Evolutionary conservation across 2,888 invertebrate species (phyloP).

Genomic region (Sinohyriopsis cumingii): DNA sequence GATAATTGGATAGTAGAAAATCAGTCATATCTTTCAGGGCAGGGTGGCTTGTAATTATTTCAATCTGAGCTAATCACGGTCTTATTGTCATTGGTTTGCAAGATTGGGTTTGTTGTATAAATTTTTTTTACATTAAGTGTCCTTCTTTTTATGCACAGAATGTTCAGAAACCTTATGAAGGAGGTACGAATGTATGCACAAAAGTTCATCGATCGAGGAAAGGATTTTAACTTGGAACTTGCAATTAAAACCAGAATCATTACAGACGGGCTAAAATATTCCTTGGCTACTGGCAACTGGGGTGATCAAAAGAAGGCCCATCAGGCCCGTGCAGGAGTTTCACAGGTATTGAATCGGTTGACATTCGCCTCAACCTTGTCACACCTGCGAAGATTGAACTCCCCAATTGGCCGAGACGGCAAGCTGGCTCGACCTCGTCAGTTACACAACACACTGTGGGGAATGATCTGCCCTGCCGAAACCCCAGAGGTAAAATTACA

Average conservation of each 20-base stretch:
- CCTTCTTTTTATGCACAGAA: slow-evolving; percentile 68
- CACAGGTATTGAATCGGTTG: slow-evolving; percentile 96
- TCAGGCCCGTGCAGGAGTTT: slow-evolving; percentile 96
- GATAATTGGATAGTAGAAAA: too few species aligned
- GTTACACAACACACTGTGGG: slow-evolving; percentile 99
- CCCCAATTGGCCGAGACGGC: slow-evolving; percentile 98
- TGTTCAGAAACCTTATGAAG: slow-evolving; percentile 96
- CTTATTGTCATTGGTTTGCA: too few species aligned
- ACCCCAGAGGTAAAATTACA: slow-evolving; percentile 94
- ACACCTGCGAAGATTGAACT: slow-evolving; percentile 97
- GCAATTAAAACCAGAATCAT: slow-evolving; percentile 98
- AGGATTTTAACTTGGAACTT: slow-evolving; percentile 97
- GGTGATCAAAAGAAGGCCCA: slow-evolving; percentile 99
- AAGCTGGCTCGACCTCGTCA: slow-evolving; percentile 99
- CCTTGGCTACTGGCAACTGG: slow-evolving; percentile 99
- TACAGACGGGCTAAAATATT: slow-evolving; percentile 97
- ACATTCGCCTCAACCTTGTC: slow-evolving; percentile 99
- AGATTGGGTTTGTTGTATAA: too few species aligned
- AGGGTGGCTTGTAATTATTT: too few species aligned
- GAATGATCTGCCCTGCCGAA: slow-evolving; percentile 99
- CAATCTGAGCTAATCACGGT: too few species aligned
- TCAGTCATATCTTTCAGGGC: too few species aligned
- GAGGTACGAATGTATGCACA: slow-evolving; percentile 98
- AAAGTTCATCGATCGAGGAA: slow-evolving; percentile 98
- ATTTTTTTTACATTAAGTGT: too few species aligned